These are phyloP conservation scores for Metopia argyrocephala DNA, from an alignment of 2,888 invertebrate species.

Conservation along the genomic window DNA sequence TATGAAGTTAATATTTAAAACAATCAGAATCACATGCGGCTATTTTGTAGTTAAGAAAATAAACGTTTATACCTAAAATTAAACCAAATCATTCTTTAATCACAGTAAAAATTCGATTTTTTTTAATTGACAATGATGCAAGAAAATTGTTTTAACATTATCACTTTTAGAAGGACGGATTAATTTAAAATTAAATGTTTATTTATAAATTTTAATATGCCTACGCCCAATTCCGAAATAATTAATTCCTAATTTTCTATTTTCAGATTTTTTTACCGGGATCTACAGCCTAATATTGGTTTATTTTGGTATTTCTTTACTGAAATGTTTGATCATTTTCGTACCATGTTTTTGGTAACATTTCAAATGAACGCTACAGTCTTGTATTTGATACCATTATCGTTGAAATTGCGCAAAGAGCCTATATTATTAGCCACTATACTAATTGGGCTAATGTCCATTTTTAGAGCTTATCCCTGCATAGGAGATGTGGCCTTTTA, in stretches of 20 bases:
- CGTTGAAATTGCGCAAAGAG: conserved; percentile 87
- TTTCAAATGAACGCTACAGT: conserved; percentile 97
- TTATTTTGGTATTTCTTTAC: conserved; percentile 99
- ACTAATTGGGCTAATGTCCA: conserved; percentile 88
- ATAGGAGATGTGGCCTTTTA: conserved; percentile 97
- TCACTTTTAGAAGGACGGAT: too few species aligned
- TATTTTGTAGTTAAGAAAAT: too few species aligned
- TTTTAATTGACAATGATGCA: too few species aligned
- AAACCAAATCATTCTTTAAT: too few species aligned
- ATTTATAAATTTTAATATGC: too few species aligned
- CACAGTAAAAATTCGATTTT: too few species aligned
- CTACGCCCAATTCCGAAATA: too few species aligned
- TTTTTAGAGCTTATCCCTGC: conserved; percentile 98
- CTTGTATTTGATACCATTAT: conserved; percentile 93
- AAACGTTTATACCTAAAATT: too few species aligned
- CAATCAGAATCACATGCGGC: too few species aligned
- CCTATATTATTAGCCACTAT: conserved; percentile 90
- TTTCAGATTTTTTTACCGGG: conserved; percentile 90
- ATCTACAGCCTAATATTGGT: conserved; percentile 97
- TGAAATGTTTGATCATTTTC: conserved; percentile 99
- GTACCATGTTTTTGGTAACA: conserved; percentile 94
- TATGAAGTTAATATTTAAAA: too few species aligned
- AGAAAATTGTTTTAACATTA: too few species aligned
- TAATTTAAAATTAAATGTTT: too few species aligned
- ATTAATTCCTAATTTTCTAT: conserved; percentile 78